Evolutionary conservation across 2,888 invertebrate species (phyloP).

Genomic region (Pilophorus perplexus): DNA sequence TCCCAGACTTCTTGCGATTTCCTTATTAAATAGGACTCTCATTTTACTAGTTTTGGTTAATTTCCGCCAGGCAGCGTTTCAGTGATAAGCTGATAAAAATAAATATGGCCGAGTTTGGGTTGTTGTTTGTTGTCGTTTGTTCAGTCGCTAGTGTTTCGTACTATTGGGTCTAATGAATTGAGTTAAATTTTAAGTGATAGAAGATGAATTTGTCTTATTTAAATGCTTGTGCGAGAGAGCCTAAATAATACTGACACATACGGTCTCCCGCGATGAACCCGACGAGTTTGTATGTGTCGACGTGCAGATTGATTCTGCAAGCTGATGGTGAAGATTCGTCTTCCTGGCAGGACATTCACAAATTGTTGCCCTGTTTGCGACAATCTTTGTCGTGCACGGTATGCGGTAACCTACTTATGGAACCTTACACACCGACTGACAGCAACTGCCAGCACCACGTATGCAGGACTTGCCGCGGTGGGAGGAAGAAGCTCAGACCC

Average conservation of each 20-base stretch:
- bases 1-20: too few relatives aligned
- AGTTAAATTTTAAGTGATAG: too few relatives aligned
- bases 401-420: constrained; percentile 76
- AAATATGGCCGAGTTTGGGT: constrained; percentile 20
- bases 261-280: constrained; percentile 69
- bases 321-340: constrained; percentile 63
- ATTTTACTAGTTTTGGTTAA: too few relatives aligned
- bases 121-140: constrained; percentile 8
- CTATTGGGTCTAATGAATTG: too few relatives aligned
- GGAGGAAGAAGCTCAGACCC: constrained; percentile 79
- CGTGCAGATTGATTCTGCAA: constrained; percentile 74
- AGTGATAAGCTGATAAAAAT: too few relatives aligned
- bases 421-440: constrained; percentile 75
- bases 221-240: too few relatives aligned
- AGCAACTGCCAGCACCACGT: constrained; percentile 85
- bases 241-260: too few relatives aligned
- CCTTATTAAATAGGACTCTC: too few relatives aligned
- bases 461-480: constrained; percentile 79
- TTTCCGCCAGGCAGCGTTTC: too few relatives aligned
- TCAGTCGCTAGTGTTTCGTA: too few relatives aligned
- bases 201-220: too few relatives aligned
- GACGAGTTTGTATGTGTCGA: constrained; percentile 76
- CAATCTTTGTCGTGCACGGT: constrained; percentile 87
- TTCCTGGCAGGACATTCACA: constrained; percentile 53
- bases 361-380: constrained; percentile 71